Evolutionary conservation across 2,888 invertebrate genomes (phyloP).

Genomic region (Phytoseiulus persimilis): DNA sequence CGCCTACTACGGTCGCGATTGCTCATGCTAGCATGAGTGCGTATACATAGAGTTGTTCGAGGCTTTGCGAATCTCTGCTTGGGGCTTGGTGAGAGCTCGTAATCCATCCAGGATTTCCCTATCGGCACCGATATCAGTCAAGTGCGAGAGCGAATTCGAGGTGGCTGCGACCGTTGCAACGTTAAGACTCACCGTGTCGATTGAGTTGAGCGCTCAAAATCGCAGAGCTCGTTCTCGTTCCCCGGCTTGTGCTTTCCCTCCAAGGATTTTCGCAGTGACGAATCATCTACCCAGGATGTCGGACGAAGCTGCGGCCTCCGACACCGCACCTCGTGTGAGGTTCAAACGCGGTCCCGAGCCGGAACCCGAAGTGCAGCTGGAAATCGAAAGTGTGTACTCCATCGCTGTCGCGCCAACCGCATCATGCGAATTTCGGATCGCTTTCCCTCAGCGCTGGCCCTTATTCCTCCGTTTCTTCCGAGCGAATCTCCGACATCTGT

Average conservation of each 20-base stretch:
- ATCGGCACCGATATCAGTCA: not conserved
- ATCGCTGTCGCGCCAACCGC: not conserved
- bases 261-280: too few species aligned
- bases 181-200: not conserved
- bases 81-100: not conserved
- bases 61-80: not conserved
- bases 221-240: too few species aligned
- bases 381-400: not conserved
- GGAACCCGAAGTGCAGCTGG: not conserved
- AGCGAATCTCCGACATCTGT: too few species aligned
- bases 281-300: not conserved
- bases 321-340: not conserved
- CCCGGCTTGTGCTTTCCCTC: too few species aligned
- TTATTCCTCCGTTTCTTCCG: too few species aligned
- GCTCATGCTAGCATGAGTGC: not conserved
- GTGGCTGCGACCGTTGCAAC: not conserved
- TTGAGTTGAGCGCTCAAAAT: not conserved
- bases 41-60: not conserved
- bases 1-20: not conserved
- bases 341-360: not conserved
- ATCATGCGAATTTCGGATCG: too few species aligned
- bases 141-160: not conserved
- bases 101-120: not conserved
- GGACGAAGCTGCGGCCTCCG: not conserved
- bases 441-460: too few species aligned